Percentiles rank a stretch among this genome's conserved stretches.
These are phyloP conservation scores for Chromobotia macracanthus DNA, from an alignment of 2,797 vertebrate species.

Conservation along the genomic window DNA sequence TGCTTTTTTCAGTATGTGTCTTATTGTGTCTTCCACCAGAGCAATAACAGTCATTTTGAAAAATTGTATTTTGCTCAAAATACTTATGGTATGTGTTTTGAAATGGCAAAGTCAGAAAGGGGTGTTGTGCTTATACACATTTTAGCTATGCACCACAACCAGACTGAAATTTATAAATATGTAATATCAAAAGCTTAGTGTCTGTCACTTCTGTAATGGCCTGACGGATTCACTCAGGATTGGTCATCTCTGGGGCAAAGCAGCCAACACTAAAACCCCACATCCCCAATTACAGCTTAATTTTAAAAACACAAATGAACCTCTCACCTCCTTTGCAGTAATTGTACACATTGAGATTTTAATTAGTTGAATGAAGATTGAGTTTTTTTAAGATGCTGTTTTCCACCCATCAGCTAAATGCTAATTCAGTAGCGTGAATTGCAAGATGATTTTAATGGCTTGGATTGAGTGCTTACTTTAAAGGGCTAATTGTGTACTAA, in stretches of 20 bases:
- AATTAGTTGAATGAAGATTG: constrained; percentile 21
- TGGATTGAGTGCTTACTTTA: neutral
- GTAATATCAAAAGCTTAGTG: constrained; percentile 35
- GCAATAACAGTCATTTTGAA: too few relatives aligned
- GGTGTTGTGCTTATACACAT: neutral
- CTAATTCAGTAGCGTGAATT: constrained; percentile 28
- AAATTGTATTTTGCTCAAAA: too few relatives aligned
- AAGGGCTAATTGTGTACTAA: neutral
- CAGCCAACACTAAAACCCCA: neutral
- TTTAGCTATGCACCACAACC: constrained; percentile 22
- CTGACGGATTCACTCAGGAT: neutral
- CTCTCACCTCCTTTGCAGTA: constrained; percentile 20
- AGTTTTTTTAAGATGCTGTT: constrained; percentile 17
- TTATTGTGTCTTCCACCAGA: neutral
- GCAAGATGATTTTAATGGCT: neutral
- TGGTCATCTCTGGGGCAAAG: neutral
- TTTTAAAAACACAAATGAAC: constrained; percentile 30
- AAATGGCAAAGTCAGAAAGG: neutral
- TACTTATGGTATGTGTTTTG: neutral
- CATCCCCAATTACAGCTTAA: constrained; percentile 21
- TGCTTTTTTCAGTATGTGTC: neutral
- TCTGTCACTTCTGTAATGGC: constrained; percentile 37
- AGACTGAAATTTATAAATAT: constrained; percentile 45
- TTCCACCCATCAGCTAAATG: constrained; percentile 7
- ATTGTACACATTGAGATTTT: constrained; percentile 39